phyloP scores from a whole-genome alignment of 64 coral and sea anemone species.

The Astreopora myriophthalma region DNA sequence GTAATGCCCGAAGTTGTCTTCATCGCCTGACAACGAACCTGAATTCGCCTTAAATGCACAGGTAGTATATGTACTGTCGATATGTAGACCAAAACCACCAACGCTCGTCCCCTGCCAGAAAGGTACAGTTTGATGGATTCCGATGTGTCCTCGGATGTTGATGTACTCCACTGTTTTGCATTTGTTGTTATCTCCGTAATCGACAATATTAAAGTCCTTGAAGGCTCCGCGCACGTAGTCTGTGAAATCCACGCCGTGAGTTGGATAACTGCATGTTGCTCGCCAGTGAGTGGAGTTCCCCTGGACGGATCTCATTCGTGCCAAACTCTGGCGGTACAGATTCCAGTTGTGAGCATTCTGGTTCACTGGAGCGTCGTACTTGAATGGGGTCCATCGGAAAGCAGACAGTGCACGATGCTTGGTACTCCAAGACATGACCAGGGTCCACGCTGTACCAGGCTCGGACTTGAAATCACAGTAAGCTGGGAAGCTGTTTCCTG shows the following conservation, averaged over 20 bases:
- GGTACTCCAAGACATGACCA: constrained; percentile 1
- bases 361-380: constrained; percentile 32
- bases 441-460: constrained; percentile 32
- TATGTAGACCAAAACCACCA: neutral
- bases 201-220: constrained; percentile 20
- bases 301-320: constrained; percentile 8
- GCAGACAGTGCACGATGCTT: neutral
- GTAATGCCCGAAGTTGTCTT: constrained; percentile 43
- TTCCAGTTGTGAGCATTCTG: constrained; percentile 42
- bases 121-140: too few relatives aligned
- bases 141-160: too few relatives aligned
- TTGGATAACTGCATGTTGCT: constrained; percentile 38
- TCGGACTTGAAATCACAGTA: constrained; percentile 58
- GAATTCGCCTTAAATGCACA: constrained; percentile 13
- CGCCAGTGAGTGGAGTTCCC: constrained; percentile 42
- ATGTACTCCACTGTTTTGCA: too few relatives aligned
- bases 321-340: neutral
- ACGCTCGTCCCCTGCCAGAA: neutral
- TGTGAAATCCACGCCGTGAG: constrained; percentile 14
- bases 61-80: neutral
- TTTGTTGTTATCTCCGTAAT: neutral
- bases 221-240: constrained; percentile 52
- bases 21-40: neutral
- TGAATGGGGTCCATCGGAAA: neutral
- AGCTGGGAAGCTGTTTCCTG: neutral